Evolutionary conservation across 2,113 vertebrate species (phyloP).

Genomic region (Anthoscopus minutus): DNA sequence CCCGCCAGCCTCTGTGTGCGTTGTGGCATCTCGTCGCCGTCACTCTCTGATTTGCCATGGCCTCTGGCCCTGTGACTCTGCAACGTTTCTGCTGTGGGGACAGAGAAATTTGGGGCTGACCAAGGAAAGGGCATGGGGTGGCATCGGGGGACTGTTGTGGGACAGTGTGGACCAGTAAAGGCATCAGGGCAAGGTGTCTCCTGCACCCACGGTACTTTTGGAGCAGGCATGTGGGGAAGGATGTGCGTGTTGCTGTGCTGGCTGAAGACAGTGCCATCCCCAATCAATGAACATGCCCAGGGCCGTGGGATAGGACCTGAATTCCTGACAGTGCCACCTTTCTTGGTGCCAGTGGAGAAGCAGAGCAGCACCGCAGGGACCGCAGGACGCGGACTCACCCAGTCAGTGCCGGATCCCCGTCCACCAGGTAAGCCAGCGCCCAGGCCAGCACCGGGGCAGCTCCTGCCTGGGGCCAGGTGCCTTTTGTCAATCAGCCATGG

Average conservation of each 20-base stretch:
- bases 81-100: not conserved
- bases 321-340: accelerated
- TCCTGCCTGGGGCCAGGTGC: accelerated
- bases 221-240: accelerated
- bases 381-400: not conserved
- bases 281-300: accelerated
- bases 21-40: not conserved
- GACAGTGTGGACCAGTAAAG: not conserved
- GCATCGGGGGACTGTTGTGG: accelerated
- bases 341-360: not conserved
- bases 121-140: not conserved
- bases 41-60: not conserved
- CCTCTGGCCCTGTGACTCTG: not conserved
- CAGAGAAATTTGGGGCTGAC: not conserved
- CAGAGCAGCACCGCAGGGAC: not conserved
- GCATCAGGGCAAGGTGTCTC: not conserved
- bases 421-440: not conserved
- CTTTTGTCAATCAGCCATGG: not conserved
- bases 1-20: not conserved
- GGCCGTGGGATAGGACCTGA: accelerated
- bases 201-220: not conserved
- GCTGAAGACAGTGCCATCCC: not conserved
- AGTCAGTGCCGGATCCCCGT: not conserved
- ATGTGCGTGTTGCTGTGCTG: accelerated
- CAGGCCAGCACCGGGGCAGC: not conserved